Conservation (phyloP, 2,113 vertebrate genomes). For the Sapayoa aenigma region DNA sequence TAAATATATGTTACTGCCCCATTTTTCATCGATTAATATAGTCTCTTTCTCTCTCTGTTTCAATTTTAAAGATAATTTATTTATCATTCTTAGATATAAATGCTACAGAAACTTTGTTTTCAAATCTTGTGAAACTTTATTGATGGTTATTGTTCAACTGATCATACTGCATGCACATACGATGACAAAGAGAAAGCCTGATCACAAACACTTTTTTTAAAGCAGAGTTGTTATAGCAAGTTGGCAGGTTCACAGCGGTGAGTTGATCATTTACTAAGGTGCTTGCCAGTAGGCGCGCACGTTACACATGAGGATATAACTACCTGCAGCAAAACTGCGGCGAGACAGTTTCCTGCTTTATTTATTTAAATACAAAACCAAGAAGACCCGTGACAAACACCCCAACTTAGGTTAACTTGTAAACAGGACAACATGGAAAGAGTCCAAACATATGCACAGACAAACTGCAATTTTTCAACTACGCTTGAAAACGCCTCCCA, state of each 20-base stretch:
- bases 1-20: constrained; percentile 8
- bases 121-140: constrained; percentile 96
- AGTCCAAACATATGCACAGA: constrained; percentile 81
- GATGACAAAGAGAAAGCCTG: constrained; percentile 93
- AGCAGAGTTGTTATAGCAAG: constrained; percentile 92
- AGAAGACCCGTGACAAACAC: constrained; percentile 89
- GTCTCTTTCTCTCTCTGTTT: constrained; percentile 39
- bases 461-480: constrained; percentile 85
- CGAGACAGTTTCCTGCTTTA: constrained; percentile 73
- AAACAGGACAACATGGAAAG: constrained; percentile 91
- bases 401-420: constrained; percentile 89
- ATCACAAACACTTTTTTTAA: constrained; percentile 93
- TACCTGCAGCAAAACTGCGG: constrained; percentile 73
- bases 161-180: constrained; percentile 96
- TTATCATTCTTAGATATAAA: constrained; percentile 72
- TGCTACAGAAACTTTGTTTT: constrained; percentile 78
- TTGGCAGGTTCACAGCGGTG: constrained; percentile 90
- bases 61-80: constrained; percentile 52
- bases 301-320: constrained; percentile 79
- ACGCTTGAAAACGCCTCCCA: constrained; percentile 22
- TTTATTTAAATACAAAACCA: constrained; percentile 88
- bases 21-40: constrained; percentile 25
- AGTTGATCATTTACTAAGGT: constrained; percentile 81
- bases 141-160: constrained; percentile 95
- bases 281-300: constrained; percentile 72